A percentile compares a stretch with the other conserved stretches of the same genome.
Conservation (phyloP, 1,140 invertebrate species). For the Pomacea maculata region DNA sequence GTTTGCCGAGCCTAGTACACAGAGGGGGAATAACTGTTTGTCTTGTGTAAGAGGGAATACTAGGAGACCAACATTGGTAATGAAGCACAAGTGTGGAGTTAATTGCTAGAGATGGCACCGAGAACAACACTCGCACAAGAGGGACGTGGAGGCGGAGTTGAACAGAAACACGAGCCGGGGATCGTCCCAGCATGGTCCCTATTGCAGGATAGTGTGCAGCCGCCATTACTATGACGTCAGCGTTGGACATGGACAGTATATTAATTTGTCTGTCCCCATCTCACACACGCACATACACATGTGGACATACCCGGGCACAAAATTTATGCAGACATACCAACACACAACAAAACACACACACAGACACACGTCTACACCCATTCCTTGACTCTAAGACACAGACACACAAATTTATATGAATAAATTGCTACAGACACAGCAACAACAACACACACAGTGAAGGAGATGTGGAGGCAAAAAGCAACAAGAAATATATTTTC, state of each 20-base stretch:
- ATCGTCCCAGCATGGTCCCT: too few relatives aligned
- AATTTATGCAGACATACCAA: not conserved
- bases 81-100: too few relatives aligned
- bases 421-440: not conserved
- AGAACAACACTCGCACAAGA: too few relatives aligned
- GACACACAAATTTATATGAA: not conserved
- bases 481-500: not conserved
- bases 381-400: not conserved
- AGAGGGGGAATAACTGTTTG: too few relatives aligned
- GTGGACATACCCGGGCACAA: not conserved
- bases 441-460: not conserved
- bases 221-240: too few relatives aligned
- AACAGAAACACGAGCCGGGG: too few relatives aligned
- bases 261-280: not conserved
- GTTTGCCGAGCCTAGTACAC: too few relatives aligned
- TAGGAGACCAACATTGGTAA: too few relatives aligned
- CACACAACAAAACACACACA: not conserved
- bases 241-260: not conserved
- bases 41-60: too few relatives aligned
- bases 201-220: too few relatives aligned
- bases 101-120: too few relatives aligned
- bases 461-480: not conserved
- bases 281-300: not conserved
- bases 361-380: not conserved
- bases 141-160: rapidly evolving